Evolutionary conservation across 2,113 vertebrate genomes (phyloP).

Genomic region (Emydura subglobosa): DNA sequence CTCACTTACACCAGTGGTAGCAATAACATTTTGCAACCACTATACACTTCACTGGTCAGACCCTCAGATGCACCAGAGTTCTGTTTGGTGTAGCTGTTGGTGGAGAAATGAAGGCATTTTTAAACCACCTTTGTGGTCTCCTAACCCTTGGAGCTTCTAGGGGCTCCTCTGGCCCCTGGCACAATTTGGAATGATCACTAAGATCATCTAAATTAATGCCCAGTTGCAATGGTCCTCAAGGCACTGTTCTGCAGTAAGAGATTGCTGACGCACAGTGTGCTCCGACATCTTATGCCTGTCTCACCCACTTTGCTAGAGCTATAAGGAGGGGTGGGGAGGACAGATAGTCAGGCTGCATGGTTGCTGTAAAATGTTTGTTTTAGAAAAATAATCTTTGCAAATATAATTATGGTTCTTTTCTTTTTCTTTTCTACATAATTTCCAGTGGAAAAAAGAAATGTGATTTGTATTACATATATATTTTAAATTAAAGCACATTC

Average conservation of each 20-base stretch:
- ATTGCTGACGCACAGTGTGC: neutral
- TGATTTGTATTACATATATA: neutral
- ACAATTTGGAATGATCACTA: neutral
- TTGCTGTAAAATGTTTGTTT: neutral
- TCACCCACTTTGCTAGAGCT: neutral
- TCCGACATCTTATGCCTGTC: neutral
- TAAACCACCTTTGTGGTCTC: neutral
- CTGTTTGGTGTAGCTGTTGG: too few species aligned
- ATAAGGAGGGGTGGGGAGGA: neutral
- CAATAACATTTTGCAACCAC: neutral
- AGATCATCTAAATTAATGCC: too few species aligned
- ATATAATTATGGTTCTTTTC: neutral
- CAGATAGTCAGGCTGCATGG: rapidly evolving
- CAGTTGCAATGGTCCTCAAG: neutral
- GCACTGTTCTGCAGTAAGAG: neutral
- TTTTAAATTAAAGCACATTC: neutral
- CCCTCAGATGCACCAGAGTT: too few species aligned
- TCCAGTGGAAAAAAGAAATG: neutral
- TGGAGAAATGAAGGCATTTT: too few species aligned
- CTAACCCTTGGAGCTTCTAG: neutral
- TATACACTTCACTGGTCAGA: neutral
- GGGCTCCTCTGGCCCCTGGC: neutral
- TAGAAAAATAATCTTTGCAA: neutral
- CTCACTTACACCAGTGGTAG: neutral
- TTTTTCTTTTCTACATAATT: neutral